Conservation (phyloP, 1,140 invertebrate genomes). For the Drosophila arawakana region DNA sequence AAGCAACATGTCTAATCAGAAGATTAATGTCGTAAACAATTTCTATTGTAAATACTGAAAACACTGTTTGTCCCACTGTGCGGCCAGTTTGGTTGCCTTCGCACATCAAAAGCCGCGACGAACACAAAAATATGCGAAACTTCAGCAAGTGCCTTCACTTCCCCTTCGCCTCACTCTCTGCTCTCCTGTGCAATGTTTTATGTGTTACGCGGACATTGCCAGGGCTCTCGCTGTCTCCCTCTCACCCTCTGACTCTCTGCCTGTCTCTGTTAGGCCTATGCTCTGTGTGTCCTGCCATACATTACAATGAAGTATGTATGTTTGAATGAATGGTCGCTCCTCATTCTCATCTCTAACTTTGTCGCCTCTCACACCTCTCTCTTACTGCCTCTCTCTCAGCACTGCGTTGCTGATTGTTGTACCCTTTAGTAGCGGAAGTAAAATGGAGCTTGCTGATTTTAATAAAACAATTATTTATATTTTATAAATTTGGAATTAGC, state of each 20-base stretch:
- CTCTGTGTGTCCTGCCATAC: conserved; percentile 64
- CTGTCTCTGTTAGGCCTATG: conserved; percentile 33
- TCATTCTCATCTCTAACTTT: conserved; percentile 6
- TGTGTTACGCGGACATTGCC: conserved; percentile 70
- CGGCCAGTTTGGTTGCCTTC: conserved; percentile 17
- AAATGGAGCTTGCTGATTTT: too few species aligned
- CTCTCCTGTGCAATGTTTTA: conserved; percentile 63
- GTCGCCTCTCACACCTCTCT: neutral
- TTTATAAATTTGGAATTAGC: too few species aligned
- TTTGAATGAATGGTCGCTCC: conserved; percentile 66
- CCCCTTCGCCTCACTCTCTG: neutral
- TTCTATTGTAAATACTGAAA: too few species aligned
- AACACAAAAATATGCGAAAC: conserved; percentile 79
- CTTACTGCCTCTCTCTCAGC: neutral
- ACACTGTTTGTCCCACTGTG: conserved; percentile 39
- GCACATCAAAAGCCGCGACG: conserved; percentile 72
- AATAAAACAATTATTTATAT: too few species aligned
- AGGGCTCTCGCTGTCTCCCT: conserved; percentile 2
- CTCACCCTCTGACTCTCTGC: neutral
- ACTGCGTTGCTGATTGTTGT: conserved; percentile 13
- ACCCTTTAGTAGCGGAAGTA: too few species aligned
- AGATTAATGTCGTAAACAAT: too few species aligned
- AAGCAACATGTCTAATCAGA: neutral
- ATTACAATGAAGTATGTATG: conserved; percentile 80
- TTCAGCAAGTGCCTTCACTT: conserved; percentile 39